phyloP scores from a whole-genome alignment of 1,140 invertebrate genomes.

The Drosophila ercepeae region DNA sequence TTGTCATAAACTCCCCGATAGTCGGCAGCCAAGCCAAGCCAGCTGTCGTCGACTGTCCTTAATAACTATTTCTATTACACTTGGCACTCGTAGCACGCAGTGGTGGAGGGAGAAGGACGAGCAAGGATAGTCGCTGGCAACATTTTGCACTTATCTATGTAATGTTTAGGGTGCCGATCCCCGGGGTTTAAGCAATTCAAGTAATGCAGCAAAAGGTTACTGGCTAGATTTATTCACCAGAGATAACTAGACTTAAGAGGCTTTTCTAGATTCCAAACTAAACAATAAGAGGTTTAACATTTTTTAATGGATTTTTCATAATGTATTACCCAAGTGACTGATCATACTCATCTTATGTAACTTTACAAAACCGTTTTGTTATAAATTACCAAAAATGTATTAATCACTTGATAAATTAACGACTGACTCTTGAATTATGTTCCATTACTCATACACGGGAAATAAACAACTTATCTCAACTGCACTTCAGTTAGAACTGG shows the following conservation, averaged over 20 bases:
- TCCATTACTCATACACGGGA: slow-evolving; percentile 1
- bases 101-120: slow-evolving; percentile 11
- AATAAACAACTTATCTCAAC: slow-evolving; percentile 1
- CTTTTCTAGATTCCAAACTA: too few species aligned
- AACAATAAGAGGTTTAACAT: too few species aligned
- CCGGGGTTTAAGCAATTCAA: slow-evolving; percentile 29
- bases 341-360: too few species aligned
- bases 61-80: slow-evolving; percentile 80
- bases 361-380: too few species aligned
- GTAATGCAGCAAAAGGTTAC: slow-evolving; percentile 5
- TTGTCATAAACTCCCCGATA: slow-evolving; percentile 64
- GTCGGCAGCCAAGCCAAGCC: slow-evolving; percentile 40
- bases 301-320: neutral
- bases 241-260: too few species aligned
- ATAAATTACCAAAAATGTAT: too few species aligned
- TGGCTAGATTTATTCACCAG: neutral
- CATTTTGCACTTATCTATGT: slow-evolving; percentile 70
- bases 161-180: slow-evolving; percentile 34
- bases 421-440: neutral
- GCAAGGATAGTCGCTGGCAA: slow-evolving; percentile 51
- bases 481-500: slow-evolving; percentile 32
- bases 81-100: slow-evolving; percentile 72
- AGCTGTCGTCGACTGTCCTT: slow-evolving; percentile 58
- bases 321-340: neutral
- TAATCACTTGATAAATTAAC: too few species aligned